These are phyloP conservation scores for Leptopilina myrica DNA, from an alignment of 2,888 invertebrate species.

Conservation along the genomic window DNA sequence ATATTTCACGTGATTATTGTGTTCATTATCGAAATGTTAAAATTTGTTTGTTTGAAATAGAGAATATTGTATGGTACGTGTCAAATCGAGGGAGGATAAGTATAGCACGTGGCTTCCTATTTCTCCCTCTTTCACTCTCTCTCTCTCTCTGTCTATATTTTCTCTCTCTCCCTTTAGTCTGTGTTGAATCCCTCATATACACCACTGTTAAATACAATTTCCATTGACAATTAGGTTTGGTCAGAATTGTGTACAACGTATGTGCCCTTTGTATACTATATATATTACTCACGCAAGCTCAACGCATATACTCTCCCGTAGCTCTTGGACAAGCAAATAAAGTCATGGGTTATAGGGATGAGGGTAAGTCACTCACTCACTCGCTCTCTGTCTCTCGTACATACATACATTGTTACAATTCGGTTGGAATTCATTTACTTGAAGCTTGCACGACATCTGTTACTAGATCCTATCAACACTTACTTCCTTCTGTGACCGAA, in stretches of 20 bases:
- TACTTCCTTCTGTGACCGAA: slow-evolving; percentile 23
- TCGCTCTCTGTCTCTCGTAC: not conserved
- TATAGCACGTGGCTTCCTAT: slow-evolving; percentile 43
- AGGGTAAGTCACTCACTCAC: slow-evolving; percentile 39
- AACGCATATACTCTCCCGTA: slow-evolving; percentile 43
- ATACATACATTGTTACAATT: slow-evolving; percentile 48
- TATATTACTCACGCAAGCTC: slow-evolving; percentile 47
- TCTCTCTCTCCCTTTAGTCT: slow-evolving; percentile 34
- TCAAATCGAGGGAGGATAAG: slow-evolving; percentile 33
- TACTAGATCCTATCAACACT: slow-evolving; percentile 45
- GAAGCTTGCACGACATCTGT: slow-evolving; percentile 46
- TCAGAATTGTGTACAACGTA: slow-evolving; percentile 19
- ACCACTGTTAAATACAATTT: slow-evolving; percentile 46
- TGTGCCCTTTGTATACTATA: slow-evolving; percentile 26
- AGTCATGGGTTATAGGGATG: slow-evolving; percentile 43
- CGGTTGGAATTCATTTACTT: slow-evolving; percentile 50
- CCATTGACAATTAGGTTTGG: slow-evolving; percentile 45
- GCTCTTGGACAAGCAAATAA: slow-evolving; percentile 48
- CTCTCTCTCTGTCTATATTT: not conserved
- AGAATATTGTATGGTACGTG: slow-evolving; percentile 44
- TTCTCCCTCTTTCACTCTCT: slow-evolving; percentile 29
- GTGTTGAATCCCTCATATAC: not conserved
- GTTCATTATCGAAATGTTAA: slow-evolving; percentile 49
- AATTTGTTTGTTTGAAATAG: slow-evolving; percentile 45
- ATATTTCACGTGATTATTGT: slow-evolving; percentile 45